Evolutionary conservation across 2,797 vertebrate genomes (phyloP).

Genomic region (Corythornis leucogaster): DNA sequence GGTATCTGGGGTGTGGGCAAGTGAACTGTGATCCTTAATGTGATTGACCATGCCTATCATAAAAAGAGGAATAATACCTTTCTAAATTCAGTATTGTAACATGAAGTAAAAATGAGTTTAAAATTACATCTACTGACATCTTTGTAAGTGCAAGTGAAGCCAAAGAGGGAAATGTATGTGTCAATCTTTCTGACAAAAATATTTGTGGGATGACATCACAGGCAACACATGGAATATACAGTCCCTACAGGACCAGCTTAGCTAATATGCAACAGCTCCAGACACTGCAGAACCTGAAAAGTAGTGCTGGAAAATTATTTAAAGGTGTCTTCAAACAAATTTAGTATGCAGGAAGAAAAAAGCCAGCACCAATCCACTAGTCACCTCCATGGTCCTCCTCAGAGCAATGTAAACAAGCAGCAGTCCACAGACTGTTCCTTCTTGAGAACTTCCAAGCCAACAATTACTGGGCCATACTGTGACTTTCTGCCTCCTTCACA

Average conservation of each 20-base stretch:
- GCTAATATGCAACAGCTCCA: not conserved
- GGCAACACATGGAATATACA: not conserved
- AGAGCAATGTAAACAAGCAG: not conserved
- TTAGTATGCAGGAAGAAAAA: not conserved
- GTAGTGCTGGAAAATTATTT: not conserved
- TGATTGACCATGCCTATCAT: fast-evolving
- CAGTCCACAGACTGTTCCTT: fast-evolving
- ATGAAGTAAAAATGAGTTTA: not conserved
- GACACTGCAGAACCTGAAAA: not conserved
- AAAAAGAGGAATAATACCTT: not conserved
- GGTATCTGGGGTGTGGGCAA: fast-evolving
- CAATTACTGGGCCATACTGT: fast-evolving
- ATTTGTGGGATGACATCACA: not conserved
- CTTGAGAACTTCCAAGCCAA: not conserved
- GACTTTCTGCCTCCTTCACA: not conserved
- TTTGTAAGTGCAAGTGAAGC: not conserved
- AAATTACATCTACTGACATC: not conserved
- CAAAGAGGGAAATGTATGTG: not conserved
- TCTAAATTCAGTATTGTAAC: not conserved
- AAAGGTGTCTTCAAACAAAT: not conserved
- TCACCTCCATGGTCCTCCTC: not conserved
- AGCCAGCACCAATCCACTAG: not conserved
- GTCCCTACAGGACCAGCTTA: not conserved
- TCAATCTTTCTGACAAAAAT: not conserved
- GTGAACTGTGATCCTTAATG: not conserved